Conservation (phyloP, 2,113 vertebrate genomes). For the Plecotus auritus region DNA sequence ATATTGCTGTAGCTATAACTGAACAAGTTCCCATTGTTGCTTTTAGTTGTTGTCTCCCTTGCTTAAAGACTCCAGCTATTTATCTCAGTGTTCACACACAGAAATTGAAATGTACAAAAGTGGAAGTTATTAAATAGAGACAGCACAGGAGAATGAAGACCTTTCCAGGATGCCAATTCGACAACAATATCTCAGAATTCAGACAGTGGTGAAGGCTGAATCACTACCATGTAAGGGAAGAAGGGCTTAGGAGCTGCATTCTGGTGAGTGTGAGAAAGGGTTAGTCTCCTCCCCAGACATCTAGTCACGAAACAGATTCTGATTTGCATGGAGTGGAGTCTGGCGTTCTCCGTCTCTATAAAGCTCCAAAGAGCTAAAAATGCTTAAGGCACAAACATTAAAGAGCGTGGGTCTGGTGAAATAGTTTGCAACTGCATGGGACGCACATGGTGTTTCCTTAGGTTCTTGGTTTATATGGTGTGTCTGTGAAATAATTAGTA, state of each 20-base stretch:
- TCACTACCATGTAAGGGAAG: neutral
- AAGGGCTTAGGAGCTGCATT: neutral
- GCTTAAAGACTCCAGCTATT: neutral
- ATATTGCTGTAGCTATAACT: neutral
- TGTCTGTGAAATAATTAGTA: neutral
- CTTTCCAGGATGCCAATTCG: neutral
- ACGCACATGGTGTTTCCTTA: neutral
- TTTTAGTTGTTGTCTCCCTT: neutral
- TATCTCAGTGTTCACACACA: constrained; percentile 1
- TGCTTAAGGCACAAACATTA: neutral
- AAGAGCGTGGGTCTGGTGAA: neutral
- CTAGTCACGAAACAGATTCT: neutral
- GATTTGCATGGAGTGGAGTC: neutral
- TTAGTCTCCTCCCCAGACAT: neutral
- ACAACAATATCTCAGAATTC: neutral
- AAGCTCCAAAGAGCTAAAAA: neutral
- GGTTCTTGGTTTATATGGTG: neutral
- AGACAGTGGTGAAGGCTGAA: neutral
- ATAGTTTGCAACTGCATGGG: neutral
- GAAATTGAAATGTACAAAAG: constrained; percentile 1
- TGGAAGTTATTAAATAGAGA: neutral
- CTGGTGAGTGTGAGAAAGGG: neutral
- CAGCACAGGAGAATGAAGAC: neutral
- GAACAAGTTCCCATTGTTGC: neutral
- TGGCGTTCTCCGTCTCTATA: neutral